A percentile compares a stretch with the other conserved stretches of the same genome.
These are phyloP conservation scores for Amblyopsis hoosieri DNA, from an alignment of 2,797 vertebrate species.

Conservation along the genomic window DNA sequence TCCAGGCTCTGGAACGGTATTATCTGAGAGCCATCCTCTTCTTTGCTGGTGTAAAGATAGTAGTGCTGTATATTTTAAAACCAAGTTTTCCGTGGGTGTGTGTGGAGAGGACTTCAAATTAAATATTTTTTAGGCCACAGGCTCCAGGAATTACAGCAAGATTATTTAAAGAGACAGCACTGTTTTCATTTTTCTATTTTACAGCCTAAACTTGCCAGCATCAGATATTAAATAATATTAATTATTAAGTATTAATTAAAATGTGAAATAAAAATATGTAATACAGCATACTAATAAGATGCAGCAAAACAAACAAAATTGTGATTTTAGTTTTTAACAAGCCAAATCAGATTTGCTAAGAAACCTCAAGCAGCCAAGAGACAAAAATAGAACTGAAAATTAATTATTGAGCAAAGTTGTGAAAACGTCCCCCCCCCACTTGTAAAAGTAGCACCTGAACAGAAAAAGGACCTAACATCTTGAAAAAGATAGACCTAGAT, in stretches of 20 bases:
- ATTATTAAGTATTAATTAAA: not conserved
- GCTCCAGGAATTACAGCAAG: slow-evolving; percentile 69
- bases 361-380: too few relatives aligned
- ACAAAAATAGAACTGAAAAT: too few relatives aligned
- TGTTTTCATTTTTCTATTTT: slow-evolving; percentile 1
- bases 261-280: not conserved
- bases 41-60: slow-evolving; percentile 68
- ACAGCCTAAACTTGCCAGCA: not conserved
- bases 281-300: not conserved
- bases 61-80: slow-evolving; percentile 72
- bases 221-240: slow-evolving; percentile 1
- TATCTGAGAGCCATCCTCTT: slow-evolving; percentile 52
- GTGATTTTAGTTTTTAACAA: too few relatives aligned
- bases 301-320: not conserved
- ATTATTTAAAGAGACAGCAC: slow-evolving; percentile 77
- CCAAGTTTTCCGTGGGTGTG: slow-evolving; percentile 56
- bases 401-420: too few relatives aligned
- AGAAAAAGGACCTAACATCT: too few relatives aligned
- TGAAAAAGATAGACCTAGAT: too few relatives aligned
- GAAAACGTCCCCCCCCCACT: too few relatives aligned
- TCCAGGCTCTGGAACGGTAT: slow-evolving; percentile 38
- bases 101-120: slow-evolving; percentile 65
- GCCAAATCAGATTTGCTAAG: too few relatives aligned
- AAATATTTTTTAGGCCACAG: slow-evolving; percentile 70
- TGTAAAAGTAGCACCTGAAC: too few relatives aligned